Percentiles rank a stretch among this genome's conserved stretches.
phyloP scores from a whole-genome alignment of 2,797 vertebrate genomes.

The Malacoraja senta region DNA sequence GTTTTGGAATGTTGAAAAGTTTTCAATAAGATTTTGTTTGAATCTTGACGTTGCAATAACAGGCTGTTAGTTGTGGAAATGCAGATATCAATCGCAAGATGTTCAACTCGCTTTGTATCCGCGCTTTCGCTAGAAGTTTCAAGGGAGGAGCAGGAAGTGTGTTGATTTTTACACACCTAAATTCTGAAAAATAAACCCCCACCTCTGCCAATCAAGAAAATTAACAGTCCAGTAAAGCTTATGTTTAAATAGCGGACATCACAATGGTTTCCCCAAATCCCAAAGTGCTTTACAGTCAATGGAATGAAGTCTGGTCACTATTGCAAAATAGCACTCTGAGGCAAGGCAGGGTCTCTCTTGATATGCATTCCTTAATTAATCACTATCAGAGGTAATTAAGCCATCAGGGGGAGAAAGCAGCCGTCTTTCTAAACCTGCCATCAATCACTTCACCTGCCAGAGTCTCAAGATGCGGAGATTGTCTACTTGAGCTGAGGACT shows the following conservation, averaged over 20 bases:
- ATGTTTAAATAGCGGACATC: no score
- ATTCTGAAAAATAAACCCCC: no score
- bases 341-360: neutral
- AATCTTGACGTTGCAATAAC: neutral
- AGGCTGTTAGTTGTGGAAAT: neutral
- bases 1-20: neutral
- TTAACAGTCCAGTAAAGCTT: no score
- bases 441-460: neutral
- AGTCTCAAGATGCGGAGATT: neutral
- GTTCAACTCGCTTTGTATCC: no score
- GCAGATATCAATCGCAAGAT: neutral
- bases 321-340: no score
- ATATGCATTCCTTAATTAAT: slow-evolving; percentile 6
- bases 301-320: no score
- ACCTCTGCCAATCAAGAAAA: neutral
- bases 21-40: neutral
- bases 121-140: neutral
- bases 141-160: neutral
- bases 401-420: neutral
- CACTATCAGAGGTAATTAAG: slow-evolving; percentile 8
- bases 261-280: no score
- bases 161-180: no score
- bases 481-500: neutral
- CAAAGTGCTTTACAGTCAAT: no score
- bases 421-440: neutral